Base-by-base conservation (phyloP, 1,140 invertebrate genomes). In the Leptinotarsa defecta region DNA sequence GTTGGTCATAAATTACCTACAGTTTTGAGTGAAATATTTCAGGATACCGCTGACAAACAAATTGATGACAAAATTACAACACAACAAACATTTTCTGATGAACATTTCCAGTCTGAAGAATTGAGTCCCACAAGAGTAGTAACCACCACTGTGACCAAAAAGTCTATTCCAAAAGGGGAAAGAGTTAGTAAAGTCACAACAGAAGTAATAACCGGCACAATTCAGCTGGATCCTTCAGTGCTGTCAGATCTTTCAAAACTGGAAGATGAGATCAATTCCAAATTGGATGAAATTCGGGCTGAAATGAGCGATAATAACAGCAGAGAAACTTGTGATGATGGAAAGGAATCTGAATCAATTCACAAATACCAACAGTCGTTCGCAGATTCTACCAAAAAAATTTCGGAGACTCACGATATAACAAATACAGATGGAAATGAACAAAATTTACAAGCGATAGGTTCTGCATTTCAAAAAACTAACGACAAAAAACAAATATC, bases 231-330 rank as follows among this genome's bases (percentile, higher is more conserved):
- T 22, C 74, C 78, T 3, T 61, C 70, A 48, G 71, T 77, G 19
- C 27, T 79, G 52, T 67, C 74, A 52, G 74, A 79, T 68, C n/a
- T 79, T 17, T 27, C 48, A n/a, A 73, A 77, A 17, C 65, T 79
- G 19, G 78, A 79, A 64, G 71, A 77, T 22, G 78, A 79, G 19
- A 79, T 79, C 19, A 79, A 79, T 27, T 61, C 24, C 15, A 79
- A 76, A 64, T 71, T 79, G n/a, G 15, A 43, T 11, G 20, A 76
- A 48, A 67, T 75, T 27, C 71, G 76, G 73, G 13, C 52, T 57
- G 17, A 57, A 19, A 19, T 57, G 17, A 17, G n/a, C n/a, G 72
- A 79, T 19, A 65, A 43, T 43, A 43, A 0, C 34, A 43, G 34
- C 4, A 43, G 2, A 43, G 8, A 43, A 43, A 43, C 8, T 43